Base-by-base conservation (phyloP, 2,797 vertebrate genomes). In the Poeciliopsis paucimaculata region DNA sequence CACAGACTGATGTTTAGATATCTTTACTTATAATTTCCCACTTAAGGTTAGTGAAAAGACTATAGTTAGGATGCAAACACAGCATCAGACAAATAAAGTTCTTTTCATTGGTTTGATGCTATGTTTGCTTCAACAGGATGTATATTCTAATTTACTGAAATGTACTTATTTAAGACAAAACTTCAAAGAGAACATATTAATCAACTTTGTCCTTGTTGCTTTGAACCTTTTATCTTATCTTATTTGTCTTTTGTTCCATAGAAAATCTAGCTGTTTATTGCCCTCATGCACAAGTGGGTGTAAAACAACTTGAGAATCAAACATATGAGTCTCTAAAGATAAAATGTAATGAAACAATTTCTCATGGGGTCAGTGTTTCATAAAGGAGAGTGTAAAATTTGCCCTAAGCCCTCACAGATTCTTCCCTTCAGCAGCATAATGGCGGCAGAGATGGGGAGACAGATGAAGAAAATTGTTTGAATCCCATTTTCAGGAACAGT, bases 391-490 rank as follows among this genome's bases (percentile, higher is more conserved):
- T 4, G 73, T 46, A 86, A 81, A 84, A 76, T 86, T 81, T 83
- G 83, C 81, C 76, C 43, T 18, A 45, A 90, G 88, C 82, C 76
- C 77, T 87, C 82, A 57, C 55, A 77, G 4, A 2, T 31, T 78
- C 85, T 76, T 79, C 76, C 34, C 75, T 79, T 82, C 15, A 75
- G 72, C 73, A 80, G 66, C 78, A 87, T 86, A 86, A 90, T 77
- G 71, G 75, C 13, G 60, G 71, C 77, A 79, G 81, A 82, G 77
- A 76, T 15, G 77, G 11, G 75, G 68, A 80, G 90, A 91, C 88
- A 86, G 86, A 85, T 83, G 79, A 81, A 87, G 87, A 83, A 91
- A 91, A 90, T 82, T 84, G 85, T 82, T 86, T 86, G 82, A 89
- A 92, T 90, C 85, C 82, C 86, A 88, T 92, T 88, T 90, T 85